phyloP scores from a whole-genome alignment of 2,113 vertebrate genomes.

The Rafetus swinhoei region DNA sequence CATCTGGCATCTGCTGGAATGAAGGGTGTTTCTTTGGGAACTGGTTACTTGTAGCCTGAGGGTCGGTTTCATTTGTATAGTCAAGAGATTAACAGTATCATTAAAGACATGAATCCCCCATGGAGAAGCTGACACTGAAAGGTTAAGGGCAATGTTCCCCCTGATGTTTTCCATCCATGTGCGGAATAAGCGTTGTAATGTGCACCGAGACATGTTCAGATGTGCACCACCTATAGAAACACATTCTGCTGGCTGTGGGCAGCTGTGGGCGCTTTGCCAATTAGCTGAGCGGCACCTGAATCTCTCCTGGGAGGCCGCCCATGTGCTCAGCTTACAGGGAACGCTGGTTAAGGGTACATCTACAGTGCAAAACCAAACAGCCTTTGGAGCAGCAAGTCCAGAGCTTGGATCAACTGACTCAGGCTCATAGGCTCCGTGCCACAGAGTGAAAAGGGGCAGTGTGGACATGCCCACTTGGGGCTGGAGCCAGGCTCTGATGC shows the following conservation, averaged over 20 bases:
- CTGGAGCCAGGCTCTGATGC: too few species aligned
- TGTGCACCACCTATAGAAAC: too few species aligned
- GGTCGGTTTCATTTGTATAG: neutral
- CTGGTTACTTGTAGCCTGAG: neutral
- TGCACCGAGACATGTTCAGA: too few species aligned
- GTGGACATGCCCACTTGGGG: neutral
- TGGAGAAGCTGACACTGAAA: neutral
- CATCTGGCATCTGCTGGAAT: neutral
- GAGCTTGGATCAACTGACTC: neutral
- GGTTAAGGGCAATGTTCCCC: too few species aligned
- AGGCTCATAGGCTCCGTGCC: neutral
- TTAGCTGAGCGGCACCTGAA: too few species aligned
- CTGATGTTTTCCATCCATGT: too few species aligned
- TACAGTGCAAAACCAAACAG: neutral
- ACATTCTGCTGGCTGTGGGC: too few species aligned
- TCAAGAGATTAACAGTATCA: neutral
- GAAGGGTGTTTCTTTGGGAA: neutral
- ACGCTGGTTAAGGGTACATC: neutral
- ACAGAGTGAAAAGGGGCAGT: neutral
- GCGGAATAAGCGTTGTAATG: too few species aligned
- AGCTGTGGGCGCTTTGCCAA: too few species aligned
- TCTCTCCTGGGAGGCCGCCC: too few species aligned
- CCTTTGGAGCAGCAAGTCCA: neutral
- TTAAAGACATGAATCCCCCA: neutral
- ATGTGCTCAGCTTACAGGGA: too few species aligned